These are phyloP conservation scores for Hylaeus volcanicus DNA, from an alignment of 1,140 invertebrate species.

Conservation along the genomic window DNA sequence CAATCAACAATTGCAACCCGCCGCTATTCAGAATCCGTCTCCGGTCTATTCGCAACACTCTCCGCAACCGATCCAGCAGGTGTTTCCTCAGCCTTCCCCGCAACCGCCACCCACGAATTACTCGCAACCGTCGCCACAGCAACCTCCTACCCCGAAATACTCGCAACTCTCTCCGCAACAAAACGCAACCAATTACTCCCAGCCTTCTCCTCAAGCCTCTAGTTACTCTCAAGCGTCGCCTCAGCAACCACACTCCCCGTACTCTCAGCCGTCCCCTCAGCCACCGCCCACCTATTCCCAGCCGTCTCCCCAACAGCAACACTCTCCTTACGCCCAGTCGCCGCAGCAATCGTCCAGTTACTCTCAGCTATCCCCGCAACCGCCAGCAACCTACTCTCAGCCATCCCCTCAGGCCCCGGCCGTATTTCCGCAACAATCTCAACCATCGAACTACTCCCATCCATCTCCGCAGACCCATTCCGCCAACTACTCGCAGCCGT, in stretches of 20 bases:
- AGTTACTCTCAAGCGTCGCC: constrained; percentile 68
- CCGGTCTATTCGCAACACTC: constrained; percentile 73
- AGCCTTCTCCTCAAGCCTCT: constrained; percentile 63
- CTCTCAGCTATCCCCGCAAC: constrained; percentile 70
- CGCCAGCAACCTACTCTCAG: constrained; percentile 70
- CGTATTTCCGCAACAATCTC: constrained; percentile 60
- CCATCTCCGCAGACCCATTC: constrained; percentile 66
- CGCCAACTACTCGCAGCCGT: constrained; percentile 70
- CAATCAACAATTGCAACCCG: constrained; percentile 40
- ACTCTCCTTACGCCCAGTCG: constrained; percentile 71
- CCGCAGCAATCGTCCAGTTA: constrained; percentile 71
- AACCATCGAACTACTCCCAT: constrained; percentile 60
- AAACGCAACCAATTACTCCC: constrained; percentile 64
- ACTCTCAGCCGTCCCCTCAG: constrained; percentile 72
- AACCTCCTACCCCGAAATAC: constrained; percentile 67
- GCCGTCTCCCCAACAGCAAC: constrained; percentile 65
- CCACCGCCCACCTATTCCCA: constrained; percentile 67
- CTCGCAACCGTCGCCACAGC: constrained; percentile 69
- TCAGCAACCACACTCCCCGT: constrained; percentile 66
- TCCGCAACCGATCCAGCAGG: constrained; percentile 67
- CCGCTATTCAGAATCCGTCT: constrained; percentile 53
- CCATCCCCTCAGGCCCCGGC: constrained; percentile 67
- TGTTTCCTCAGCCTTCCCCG: constrained; percentile 67
- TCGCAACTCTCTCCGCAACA: constrained; percentile 71
- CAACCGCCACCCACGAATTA: constrained; percentile 66